Evolutionary conservation across 2,797 vertebrate genomes (phyloP), one percentile per base, ranked within the genome.

Genomic region (Pagetopsis macropterus): DNA sequence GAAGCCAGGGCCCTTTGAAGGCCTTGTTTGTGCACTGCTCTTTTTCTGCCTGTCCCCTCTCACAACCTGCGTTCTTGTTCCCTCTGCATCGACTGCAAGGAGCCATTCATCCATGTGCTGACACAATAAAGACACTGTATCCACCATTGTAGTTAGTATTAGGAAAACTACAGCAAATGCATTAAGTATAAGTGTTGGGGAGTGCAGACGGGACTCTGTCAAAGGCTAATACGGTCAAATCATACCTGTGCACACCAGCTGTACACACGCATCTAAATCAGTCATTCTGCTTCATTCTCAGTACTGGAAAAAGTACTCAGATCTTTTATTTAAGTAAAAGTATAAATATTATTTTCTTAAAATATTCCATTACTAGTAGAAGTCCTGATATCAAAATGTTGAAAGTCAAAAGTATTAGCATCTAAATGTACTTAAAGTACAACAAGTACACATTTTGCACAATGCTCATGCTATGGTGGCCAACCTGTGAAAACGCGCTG

Each of bases 1-100:
- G 93, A 94, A 93, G 86, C 85, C 84, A 85, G 76, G 88, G 84
- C 69, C 76, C 84, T 91, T 94, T 93, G 85, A 94, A 92, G 91
- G 88, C 86, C 86, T 89, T 90, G 88, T 90, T 91, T 94, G 87
- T 93, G 79, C 66, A 65, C 72, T 76, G 68, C 81, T 82, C 86
- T 67, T 56, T 80, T 77, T 57, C 79, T 81, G 64, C 3, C 75
- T 77, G 61, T 65, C 62, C 62, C 66, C 71, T 79, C 73, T 84
- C 83, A 86, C 86, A 91, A 87, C 80, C 86, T 89, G 81, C 31
- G 9, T 72, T 84, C 81, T 88, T 84, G 79, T 84, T 78, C 79
- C 66, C 76, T 68, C 63, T 54, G 60, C 72, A 72, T 87, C 72
- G 51, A 68, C 75, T 77, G 72, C 83, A 70, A 45, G 9, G 58